Conservation (phyloP, 2,797 vertebrate genomes). For the Tarsius wallacei region DNA sequence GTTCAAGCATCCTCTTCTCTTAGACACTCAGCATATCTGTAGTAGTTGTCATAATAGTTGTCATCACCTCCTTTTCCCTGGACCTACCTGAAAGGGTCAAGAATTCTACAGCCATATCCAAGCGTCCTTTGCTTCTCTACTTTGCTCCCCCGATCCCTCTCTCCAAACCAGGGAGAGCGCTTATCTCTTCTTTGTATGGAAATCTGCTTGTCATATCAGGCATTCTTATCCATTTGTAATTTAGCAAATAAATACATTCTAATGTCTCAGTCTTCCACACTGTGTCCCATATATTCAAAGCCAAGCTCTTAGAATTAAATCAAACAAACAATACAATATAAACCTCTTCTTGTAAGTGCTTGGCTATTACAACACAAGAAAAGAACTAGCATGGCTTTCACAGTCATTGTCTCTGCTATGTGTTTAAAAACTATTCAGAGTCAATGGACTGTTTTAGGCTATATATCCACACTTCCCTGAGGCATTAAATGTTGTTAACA, state of each 20-base stretch:
- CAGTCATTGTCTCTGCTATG: not conserved
- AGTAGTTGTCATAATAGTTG: not conserved
- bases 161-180: not conserved
- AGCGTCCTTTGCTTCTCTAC: not conserved
- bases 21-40: not conserved
- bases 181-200: constrained; percentile 18
- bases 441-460: constrained; percentile 24
- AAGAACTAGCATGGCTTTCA: constrained; percentile 30
- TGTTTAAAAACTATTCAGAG: constrained; percentile 66
- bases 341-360: constrained; percentile 29
- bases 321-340: constrained; percentile 16
- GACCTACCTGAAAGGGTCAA: not conserved
- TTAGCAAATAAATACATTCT: not conserved
- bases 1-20: not conserved
- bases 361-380: constrained; percentile 46
- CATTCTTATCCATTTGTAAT: not conserved
- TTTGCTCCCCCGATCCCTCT: not conserved
- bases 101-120: not conserved
- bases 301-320: constrained; percentile 58
- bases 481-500: constrained; percentile 52
- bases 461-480: not conserved
- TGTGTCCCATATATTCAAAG: constrained; percentile 39
- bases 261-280: not conserved
- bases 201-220: not conserved
- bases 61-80: not conserved